These are phyloP conservation scores for Toxostoma redivivum DNA, from an alignment of 2,113 vertebrate species.

Conservation along the genomic window DNA sequence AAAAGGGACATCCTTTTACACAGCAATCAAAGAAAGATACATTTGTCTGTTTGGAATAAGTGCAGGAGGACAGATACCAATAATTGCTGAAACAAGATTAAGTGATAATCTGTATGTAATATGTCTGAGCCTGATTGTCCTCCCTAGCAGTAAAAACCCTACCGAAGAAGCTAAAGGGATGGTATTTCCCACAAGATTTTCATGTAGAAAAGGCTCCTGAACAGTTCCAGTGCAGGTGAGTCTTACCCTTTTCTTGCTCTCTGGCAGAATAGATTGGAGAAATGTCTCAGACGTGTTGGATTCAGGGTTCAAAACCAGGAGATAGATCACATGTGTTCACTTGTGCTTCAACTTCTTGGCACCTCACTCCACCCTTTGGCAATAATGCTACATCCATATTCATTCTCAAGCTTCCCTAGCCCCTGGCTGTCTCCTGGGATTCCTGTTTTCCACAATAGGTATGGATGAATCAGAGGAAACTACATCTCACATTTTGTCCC, in stretches of 20 bases:
- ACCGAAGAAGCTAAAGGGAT: not conserved
- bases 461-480: not conserved
- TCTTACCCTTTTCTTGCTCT: not conserved
- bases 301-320: not conserved
- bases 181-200: not conserved
- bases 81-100: constrained; percentile 37
- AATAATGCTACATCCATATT: not conserved
- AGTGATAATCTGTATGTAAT: constrained; percentile 24
- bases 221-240: not conserved
- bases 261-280: not conserved
- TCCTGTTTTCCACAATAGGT: not conserved
- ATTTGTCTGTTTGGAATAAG: not conserved
- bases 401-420: not conserved
- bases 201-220: not conserved
- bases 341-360: not conserved
- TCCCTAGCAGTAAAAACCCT: not conserved
- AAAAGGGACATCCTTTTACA: not conserved
- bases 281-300: not conserved
- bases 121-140: not conserved
- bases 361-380: not conserved
- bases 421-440: not conserved
- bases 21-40: not conserved
- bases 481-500: fast-evolving
- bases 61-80: not conserved
- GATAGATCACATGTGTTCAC: not conserved